These are phyloP conservation scores for Phrynosoma platyrhinos DNA, from an alignment of 2,113 vertebrate species.

Conservation along the genomic window DNA sequence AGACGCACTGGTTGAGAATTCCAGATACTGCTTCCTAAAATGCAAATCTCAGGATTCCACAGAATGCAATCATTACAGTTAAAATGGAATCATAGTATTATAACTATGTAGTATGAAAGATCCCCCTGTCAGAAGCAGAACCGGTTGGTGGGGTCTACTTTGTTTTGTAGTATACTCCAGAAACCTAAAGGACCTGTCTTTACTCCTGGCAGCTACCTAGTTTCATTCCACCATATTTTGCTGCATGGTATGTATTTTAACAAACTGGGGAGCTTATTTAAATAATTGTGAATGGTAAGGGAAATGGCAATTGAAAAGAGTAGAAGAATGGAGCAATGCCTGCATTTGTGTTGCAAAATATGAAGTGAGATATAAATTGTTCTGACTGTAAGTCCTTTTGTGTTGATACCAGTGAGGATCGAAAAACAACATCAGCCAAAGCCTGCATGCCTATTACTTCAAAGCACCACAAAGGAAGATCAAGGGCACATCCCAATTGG, in stretches of 20 bases:
- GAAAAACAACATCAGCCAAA: neutral
- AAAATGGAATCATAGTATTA: no score
- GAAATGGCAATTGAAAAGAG: neutral
- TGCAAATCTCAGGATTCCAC: no score
- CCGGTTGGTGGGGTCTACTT: neutral
- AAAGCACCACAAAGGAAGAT: slow-evolving; percentile 4
- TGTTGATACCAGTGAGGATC: neutral
- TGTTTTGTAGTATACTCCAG: neutral
- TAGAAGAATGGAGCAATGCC: neutral
- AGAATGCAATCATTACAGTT: no score
- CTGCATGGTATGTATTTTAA: neutral
- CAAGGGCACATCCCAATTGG: slow-evolving; percentile 4
- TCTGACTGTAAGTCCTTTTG: neutral
- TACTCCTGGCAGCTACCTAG: neutral
- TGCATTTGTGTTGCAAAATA: neutral
- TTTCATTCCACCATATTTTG: neutral
- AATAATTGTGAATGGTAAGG: neutral
- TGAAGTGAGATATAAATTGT: neutral
- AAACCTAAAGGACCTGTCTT: neutral
- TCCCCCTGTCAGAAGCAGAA: neutral
- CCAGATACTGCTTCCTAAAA: neutral
- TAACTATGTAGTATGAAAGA: no score
- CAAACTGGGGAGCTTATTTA: neutral
- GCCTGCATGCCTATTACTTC: neutral
- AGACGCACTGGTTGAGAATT: neutral